Percentiles rank a stretch among this genome's conserved stretches.
phyloP scores from a whole-genome alignment of 2,113 vertebrate species.

The Paramisgurnus dabryanus region DNA sequence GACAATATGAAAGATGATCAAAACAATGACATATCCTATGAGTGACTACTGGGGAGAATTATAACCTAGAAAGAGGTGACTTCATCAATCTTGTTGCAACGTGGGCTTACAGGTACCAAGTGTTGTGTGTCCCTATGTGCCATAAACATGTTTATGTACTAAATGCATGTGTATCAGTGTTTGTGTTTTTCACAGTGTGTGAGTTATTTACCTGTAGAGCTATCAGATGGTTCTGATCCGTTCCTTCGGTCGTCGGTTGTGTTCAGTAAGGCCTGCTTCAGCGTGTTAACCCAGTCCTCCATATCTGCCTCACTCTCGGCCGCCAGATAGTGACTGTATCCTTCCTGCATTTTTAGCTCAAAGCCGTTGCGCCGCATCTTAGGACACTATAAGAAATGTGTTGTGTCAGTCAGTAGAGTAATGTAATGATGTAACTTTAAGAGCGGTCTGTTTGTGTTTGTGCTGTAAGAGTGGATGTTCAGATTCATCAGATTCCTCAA shows the following conservation, averaged over 20 bases:
- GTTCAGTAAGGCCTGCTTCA: slow-evolving; percentile 91
- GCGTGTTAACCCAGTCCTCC: slow-evolving; percentile 92
- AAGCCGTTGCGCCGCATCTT: slow-evolving; percentile 93
- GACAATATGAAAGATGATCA: too few relatives aligned
- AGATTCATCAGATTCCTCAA: background rate
- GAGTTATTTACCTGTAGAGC: slow-evolving; percentile 64
- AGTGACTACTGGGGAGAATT: too few relatives aligned
- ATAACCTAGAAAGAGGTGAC: too few relatives aligned
- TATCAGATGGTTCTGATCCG: slow-evolving; percentile 77
- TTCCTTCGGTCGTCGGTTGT: slow-evolving; percentile 87
- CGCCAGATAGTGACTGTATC: slow-evolving; percentile 93
- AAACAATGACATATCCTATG: too few relatives aligned
- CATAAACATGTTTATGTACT: too few relatives aligned
- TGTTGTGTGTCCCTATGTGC: too few relatives aligned
- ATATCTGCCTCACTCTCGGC: slow-evolving; percentile 95
- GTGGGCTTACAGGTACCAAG: too few relatives aligned
- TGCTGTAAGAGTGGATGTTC: background rate
- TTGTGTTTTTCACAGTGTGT: background rate
- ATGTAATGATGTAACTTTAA: background rate
- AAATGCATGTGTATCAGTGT: background rate
- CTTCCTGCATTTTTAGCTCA: slow-evolving; percentile 95
- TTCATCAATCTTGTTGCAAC: too few relatives aligned
- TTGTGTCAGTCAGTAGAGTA: background rate
- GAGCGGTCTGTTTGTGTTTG: background rate
- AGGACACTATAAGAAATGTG: slow-evolving; percentile 77